These are phyloP conservation scores for Phocides pigmalion DNA, from an alignment of 1,140 invertebrate genomes.

Conservation along the genomic window DNA sequence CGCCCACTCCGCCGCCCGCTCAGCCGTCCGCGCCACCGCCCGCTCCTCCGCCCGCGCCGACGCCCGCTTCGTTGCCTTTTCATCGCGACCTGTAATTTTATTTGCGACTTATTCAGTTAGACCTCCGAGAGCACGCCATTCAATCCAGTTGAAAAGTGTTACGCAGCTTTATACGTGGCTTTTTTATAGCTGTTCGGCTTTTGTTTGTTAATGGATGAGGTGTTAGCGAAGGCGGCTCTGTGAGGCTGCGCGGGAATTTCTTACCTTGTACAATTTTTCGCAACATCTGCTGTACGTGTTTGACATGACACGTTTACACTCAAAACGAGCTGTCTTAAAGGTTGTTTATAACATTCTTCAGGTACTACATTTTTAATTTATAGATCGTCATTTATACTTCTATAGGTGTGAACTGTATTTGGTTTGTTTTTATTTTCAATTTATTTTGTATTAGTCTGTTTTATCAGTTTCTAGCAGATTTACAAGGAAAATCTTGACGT, in stretches of 20 bases:
- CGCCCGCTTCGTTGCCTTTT: conserved; percentile 24
- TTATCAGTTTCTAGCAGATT: too few species aligned
- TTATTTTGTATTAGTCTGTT: too few species aligned
- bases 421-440: too few species aligned
- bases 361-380: too few species aligned
- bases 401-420: too few species aligned
- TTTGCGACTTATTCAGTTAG: conserved; percentile 53
- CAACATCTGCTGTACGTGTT: conserved; percentile 21
- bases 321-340: neutral
- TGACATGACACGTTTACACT: neutral
- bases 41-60: conserved; percentile 19
- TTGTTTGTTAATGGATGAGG: conserved; percentile 54
- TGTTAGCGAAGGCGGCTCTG: conserved; percentile 27
- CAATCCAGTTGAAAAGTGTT: conserved; percentile 45
- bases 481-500: too few species aligned
- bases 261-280: conserved; percentile 15
- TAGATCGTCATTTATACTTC: too few species aligned
- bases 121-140: conserved; percentile 36
- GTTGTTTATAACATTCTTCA: neutral
- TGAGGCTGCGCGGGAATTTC: conserved; percentile 2
- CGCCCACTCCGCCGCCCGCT: neutral
- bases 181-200: conserved; percentile 39
- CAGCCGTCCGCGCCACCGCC: conserved; percentile 10
- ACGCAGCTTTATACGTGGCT: conserved; percentile 43
- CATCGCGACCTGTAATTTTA: conserved; percentile 48